Percentiles rank a stretch among this genome's conserved stretches.
Conservation (phyloP, 1,140 invertebrate species). For the Ylistrum balloti region DNA sequence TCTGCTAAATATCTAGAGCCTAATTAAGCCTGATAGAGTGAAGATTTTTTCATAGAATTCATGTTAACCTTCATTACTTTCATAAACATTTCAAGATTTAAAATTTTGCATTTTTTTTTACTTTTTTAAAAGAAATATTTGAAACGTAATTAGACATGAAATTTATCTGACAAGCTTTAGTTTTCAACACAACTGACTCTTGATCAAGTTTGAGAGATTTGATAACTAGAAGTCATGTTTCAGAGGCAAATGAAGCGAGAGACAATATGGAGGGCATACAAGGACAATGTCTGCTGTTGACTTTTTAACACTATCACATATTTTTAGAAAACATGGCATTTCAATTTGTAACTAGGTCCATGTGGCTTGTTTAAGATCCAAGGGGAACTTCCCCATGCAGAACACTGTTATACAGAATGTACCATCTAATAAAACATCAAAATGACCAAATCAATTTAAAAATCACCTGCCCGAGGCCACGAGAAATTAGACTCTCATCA, state of each 20-base stretch:
- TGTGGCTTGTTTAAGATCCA: background rate
- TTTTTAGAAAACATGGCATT: constrained; percentile 28
- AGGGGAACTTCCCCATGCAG: background rate
- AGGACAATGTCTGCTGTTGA: background rate
- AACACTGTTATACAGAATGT: background rate
- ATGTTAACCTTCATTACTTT: background rate
- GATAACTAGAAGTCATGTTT: background rate
- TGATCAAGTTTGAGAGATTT: background rate
- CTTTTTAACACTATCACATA: background rate
- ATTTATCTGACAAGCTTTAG: background rate
- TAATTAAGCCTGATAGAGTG: background rate
- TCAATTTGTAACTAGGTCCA: background rate
- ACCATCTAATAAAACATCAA: background rate
- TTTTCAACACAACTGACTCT: background rate
- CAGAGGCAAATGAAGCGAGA: background rate
- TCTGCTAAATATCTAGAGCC: background rate
- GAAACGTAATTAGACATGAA: constrained; percentile 10
- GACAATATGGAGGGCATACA: background rate
- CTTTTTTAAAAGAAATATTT: background rate
- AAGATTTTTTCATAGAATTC: background rate
- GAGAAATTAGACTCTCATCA: constrained; percentile 34
- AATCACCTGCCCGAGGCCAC: background rate
- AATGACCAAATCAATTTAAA: background rate
- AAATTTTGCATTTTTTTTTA: background rate
- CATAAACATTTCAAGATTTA: background rate